Evolutionary conservation across 2,113 vertebrate genomes (phyloP), one percentile per base, ranked within the genome.

Genomic region (Catharus fuscescens): DNA sequence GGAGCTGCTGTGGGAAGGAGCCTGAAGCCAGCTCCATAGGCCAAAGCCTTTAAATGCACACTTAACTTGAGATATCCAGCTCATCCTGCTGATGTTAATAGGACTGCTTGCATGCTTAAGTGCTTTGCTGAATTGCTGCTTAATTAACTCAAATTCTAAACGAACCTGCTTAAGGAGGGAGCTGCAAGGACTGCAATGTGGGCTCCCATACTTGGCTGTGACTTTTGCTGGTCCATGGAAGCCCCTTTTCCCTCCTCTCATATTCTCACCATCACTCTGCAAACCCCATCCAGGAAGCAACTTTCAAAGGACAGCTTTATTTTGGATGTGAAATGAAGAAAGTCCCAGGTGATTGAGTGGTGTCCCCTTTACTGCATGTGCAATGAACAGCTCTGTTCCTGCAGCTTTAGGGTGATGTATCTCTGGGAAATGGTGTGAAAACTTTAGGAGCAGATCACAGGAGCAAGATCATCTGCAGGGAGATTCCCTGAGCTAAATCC

Each of bases 91-190:
- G 85, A 36, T 91, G 67, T 80, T 93, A 90, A 83, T 61, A 90
- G 82, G 67, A 80, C 82, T 74, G 21, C 78, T 83, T 56, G 82
- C 40, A 29, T 67, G 74, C 60, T 74, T 67, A 92, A 93, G 60
- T 80, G 85, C 88, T 88, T 94, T 19, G 25, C 61, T 83, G 88
- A 90, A 64, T 44, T 67, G 53, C 48, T 80, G 92, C 69, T 83
- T 96, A 95, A 90, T 90, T 56, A 94, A 71, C 88, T 91, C 24
- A 59, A 73, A 80, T 83, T 59, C 62, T 72, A 62, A 66, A 82
- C 86, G 77, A 91, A 80, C 64, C 66, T 92, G 60, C 80, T 90
- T 80, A 66, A 70, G 67, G 67, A 90, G 60, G 62, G 62, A 85
- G 47, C 62, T 81, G 64, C 79, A 67, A 85, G 59, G 47, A 31